phyloP scores from a whole-genome alignment of 2,113 vertebrate species.

The Hippocampus guttulatus region DNA sequence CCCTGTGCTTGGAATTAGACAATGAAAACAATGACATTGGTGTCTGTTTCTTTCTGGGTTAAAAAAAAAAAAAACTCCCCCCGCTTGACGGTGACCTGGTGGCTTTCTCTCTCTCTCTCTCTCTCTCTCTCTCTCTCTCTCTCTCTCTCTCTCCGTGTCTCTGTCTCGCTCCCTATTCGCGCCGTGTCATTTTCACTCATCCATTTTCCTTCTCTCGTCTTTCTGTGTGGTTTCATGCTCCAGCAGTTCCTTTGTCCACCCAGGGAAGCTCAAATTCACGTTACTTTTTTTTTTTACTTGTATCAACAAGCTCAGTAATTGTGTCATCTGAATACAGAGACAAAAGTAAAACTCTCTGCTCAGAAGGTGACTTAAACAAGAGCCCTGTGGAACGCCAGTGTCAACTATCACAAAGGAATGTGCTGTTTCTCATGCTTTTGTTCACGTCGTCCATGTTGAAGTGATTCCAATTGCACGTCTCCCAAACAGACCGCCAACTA shows the following conservation, averaged over 20 bases:
- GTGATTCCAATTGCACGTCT: constrained; percentile 16
- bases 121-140: no score
- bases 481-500: constrained; percentile 24
- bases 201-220: constrained; percentile 20
- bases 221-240: constrained; percentile 69
- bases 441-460: not conserved
- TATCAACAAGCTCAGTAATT: not conserved
- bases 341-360: not conserved
- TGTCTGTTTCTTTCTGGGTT: constrained; percentile 64
- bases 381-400: not conserved
- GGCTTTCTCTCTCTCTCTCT: not conserved
- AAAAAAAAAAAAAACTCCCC: constrained; percentile 26
- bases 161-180: constrained; percentile 14
- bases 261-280: constrained; percentile 62
- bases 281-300: constrained; percentile 23
- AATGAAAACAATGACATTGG: constrained; percentile 72
- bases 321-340: not conserved
- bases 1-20: constrained; percentile 63
- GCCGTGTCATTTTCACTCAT: constrained; percentile 5
- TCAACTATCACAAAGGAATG: not conserved
- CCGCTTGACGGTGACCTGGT: not conserved
- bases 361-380: not conserved
- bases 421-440: not conserved
- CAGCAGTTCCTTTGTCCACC: constrained; percentile 64
- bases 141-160: not conserved